phyloP scores from a whole-genome alignment of 2,797 vertebrate genomes.

The Atherinosoma microstoma region DNA sequence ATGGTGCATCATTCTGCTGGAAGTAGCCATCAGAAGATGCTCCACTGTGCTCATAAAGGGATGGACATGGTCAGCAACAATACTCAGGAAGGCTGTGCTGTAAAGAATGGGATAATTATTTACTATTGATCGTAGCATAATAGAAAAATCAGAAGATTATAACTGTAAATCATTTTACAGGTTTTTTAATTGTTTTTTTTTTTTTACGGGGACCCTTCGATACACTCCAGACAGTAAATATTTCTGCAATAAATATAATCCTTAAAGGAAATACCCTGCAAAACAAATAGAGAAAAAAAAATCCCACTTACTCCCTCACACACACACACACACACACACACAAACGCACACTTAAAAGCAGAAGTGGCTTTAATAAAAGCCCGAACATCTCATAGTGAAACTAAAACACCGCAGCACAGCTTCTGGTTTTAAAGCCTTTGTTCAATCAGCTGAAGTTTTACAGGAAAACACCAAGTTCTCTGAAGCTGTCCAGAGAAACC shows the following conservation, averaged over 20 bases:
- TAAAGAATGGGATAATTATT: too few relatives aligned
- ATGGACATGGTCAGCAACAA: too few relatives aligned
- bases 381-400: slow-evolving; percentile 2
- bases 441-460: slow-evolving; percentile 12
- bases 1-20: too few relatives aligned
- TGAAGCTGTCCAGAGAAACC: background rate
- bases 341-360: slow-evolving; percentile 7
- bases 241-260: background rate
- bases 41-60: too few relatives aligned
- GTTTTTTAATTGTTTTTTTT: too few relatives aligned
- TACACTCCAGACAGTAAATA: background rate
- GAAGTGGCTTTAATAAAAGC: slow-evolving; percentile 25
- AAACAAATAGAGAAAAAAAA: slow-evolving; percentile 3
- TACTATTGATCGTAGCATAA: too few relatives aligned
- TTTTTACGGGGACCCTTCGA: too few relatives aligned
- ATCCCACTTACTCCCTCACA: background rate
- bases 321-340: background rate
- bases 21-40: background rate
- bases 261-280: background rate
- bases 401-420: slow-evolving; percentile 14
- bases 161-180: too few relatives aligned
- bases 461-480: background rate
- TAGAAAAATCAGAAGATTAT: too few relatives aligned
- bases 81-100: too few relatives aligned
- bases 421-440: slow-evolving; percentile 36